Evolutionary conservation across 2,888 invertebrate genomes (phyloP).

Genomic region (Drosophila buzzatii): DNA sequence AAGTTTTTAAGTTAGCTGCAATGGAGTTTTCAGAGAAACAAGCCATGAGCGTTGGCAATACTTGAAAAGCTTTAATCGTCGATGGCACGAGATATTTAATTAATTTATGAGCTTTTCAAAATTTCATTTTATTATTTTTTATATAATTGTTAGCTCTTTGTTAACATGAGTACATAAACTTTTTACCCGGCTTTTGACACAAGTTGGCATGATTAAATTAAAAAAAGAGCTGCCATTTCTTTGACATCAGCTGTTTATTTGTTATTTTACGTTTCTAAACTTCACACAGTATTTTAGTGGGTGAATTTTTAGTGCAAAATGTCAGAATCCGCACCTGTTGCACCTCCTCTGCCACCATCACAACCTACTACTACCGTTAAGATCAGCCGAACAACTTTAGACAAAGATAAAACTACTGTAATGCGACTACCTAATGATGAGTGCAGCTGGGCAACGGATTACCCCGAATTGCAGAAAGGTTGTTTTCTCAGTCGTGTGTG

Average conservation of each 20-base stretch:
- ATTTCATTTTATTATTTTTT: too few species aligned
- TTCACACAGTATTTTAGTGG: neutral
- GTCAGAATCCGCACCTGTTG: constrained; percentile 29
- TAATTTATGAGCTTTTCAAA: too few species aligned
- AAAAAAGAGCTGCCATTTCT: constrained; percentile 13
- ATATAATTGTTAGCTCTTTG: too few species aligned
- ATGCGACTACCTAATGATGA: constrained; percentile 65
- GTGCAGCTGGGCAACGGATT: constrained; percentile 87
- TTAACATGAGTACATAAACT: too few species aligned
- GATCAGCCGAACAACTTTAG: neutral
- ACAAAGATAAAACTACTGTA: neutral
- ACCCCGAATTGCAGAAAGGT: constrained; percentile 87
- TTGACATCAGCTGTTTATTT: constrained; percentile 27
- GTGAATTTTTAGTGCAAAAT: constrained; percentile 11
- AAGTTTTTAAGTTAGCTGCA: too few species aligned
- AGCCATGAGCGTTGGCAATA: too few species aligned
- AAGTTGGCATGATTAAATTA: constrained; percentile 16
- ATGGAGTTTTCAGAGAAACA: too few species aligned
- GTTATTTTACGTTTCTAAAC: neutral
- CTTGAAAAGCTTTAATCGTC: too few species aligned
- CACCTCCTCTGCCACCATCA: constrained; percentile 40
- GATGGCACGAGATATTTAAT: too few species aligned
- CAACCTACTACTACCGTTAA: neutral
- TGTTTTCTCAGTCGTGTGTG: constrained; percentile 87
- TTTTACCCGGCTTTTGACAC: neutral